Percentiles rank a stretch among this genome's conserved stretches.
phyloP scores from a whole-genome alignment of 2,797 vertebrate genomes.

The Petrocephalus sullivani region DNA sequence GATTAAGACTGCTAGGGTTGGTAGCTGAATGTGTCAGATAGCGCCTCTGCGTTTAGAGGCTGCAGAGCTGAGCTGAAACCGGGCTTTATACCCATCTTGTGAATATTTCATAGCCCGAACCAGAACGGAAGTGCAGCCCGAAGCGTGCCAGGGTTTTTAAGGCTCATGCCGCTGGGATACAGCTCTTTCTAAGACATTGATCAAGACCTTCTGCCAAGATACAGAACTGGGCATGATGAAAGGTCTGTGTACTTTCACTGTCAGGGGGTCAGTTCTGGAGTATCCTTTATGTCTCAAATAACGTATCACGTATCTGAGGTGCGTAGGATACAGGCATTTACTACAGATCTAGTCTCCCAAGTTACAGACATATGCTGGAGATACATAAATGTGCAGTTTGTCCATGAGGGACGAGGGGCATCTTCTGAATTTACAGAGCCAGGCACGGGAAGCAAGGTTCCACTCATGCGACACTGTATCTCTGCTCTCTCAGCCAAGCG shows the following conservation, averaged over 20 bases:
- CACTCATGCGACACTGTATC: not conserved
- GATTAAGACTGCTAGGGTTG: not conserved
- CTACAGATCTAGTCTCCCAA: not conserved
- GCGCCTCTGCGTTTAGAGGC: not conserved
- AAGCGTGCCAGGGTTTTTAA: not conserved
- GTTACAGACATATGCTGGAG: not conserved
- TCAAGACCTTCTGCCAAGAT: not conserved
- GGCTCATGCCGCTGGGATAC: not conserved
- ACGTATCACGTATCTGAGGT: not conserved
- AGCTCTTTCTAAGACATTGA: not conserved
- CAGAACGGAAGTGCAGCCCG: not conserved
- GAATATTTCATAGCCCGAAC: not conserved
- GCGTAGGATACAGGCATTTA: not conserved
- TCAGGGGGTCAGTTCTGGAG: not conserved
- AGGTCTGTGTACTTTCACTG: not conserved
- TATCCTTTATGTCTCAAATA: not conserved
- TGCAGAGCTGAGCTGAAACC: not conserved
- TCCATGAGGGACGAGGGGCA: not conserved
- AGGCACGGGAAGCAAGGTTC: not conserved
- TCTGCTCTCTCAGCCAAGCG: not conserved
- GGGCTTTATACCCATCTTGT: not conserved
- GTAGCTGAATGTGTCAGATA: not conserved
- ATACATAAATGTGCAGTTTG: not conserved
- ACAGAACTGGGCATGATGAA: not conserved
- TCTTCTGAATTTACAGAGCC: constrained; percentile 1